These are phyloP conservation scores for Bubo blakistoni DNA, from an alignment of 2,113 vertebrate species.

Conservation along the genomic window DNA sequence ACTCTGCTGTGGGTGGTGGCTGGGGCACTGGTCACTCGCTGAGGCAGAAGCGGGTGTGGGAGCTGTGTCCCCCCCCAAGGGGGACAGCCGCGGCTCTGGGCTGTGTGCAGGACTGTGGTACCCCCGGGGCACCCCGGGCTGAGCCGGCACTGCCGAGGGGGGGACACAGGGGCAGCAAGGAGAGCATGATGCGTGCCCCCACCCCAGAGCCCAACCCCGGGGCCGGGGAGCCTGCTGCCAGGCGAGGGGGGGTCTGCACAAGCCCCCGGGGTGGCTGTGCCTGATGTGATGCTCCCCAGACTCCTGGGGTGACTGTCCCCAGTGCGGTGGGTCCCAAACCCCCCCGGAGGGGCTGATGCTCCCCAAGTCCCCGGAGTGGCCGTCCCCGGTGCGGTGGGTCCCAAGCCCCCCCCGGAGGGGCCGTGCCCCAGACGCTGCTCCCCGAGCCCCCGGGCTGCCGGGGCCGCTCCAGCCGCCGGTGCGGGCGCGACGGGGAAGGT, in stretches of 20 bases:
- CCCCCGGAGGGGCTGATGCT: background rate
- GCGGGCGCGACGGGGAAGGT: background rate
- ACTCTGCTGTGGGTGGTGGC: background rate
- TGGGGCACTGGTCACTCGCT: too few species aligned
- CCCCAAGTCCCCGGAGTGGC: background rate
- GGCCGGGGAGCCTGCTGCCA: background rate
- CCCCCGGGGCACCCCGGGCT: background rate
- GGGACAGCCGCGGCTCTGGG: background rate
- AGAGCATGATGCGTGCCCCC: background rate
- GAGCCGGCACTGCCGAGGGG: background rate
- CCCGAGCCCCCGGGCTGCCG: background rate
- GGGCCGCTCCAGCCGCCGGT: background rate
- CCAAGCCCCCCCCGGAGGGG: background rate
- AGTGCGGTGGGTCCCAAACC: accelerated
- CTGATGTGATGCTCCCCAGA: background rate
- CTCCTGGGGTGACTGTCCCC: background rate
- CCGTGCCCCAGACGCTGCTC: background rate
- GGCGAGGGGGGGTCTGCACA: background rate
- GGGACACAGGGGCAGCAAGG: background rate
- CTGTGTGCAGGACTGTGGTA: background rate
- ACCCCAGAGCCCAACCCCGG: background rate
- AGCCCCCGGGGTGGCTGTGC: background rate
- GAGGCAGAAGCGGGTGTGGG: background rate
- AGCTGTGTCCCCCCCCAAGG: too few species aligned
- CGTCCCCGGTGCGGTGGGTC: accelerated